phyloP scores from a whole-genome alignment of 2,888 invertebrate species.

The Rhagium mordax region DNA sequence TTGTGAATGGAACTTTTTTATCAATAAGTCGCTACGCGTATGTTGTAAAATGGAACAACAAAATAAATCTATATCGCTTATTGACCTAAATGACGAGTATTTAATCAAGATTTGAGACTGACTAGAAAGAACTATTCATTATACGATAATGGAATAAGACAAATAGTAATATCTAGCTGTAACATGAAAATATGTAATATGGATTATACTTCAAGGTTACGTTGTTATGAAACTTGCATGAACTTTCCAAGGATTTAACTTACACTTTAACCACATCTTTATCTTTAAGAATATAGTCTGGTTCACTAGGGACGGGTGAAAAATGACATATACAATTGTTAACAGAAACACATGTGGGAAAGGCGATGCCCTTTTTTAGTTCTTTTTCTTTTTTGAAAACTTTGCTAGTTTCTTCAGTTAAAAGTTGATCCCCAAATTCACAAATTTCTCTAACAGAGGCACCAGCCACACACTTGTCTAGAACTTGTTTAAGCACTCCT shows the following conservation, averaged over 20 bases:
- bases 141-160: too few species aligned
- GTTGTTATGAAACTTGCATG: not conserved
- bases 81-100: too few species aligned
- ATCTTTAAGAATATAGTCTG: conserved; percentile 87
- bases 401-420: conserved; percentile 93
- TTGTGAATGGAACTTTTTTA: too few species aligned
- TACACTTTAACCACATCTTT: conserved; percentile 98
- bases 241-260: conserved; percentile 67
- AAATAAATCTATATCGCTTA: too few species aligned
- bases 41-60: too few species aligned
- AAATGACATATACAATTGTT: conserved; percentile 99
- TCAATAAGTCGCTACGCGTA: too few species aligned
- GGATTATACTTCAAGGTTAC: not conserved
- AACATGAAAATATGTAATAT: not conserved
- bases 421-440: conserved; percentile 89
- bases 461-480: conserved; percentile 89
- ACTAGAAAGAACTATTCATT: too few species aligned
- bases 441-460: conserved; percentile 94
- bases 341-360: conserved; percentile 98
- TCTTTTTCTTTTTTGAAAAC: conserved; percentile 99
- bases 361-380: conserved; percentile 97
- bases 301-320: conserved; percentile 95
- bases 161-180: not conserved
- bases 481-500: conserved; percentile 92
- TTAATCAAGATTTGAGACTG: too few species aligned